Conservation (phyloP, 1,140 invertebrate genomes). For the Micrasema longulum region DNA sequence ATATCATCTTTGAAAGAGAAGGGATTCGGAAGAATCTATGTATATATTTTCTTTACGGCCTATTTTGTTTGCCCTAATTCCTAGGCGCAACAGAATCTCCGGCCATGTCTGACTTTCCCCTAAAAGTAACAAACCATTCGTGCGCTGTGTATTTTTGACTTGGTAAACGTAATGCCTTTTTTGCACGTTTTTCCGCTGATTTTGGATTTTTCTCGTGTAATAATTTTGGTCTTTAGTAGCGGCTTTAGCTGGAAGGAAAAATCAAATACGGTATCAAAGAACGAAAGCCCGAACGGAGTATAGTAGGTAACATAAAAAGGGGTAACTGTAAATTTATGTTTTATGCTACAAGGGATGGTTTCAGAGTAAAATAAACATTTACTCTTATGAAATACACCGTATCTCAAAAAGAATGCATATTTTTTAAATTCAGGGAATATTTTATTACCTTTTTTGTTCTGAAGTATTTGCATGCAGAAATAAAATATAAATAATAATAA, state of each 20-base stretch:
- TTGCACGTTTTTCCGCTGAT: no score
- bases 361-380: constrained; percentile 9
- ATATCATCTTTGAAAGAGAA: constrained; percentile 17
- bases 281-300: constrained; percentile 29
- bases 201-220: no score
- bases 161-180: no score
- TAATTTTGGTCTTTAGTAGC: constrained; percentile 13
- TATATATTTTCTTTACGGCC: constrained; percentile 24
- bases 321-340: constrained; percentile 20
- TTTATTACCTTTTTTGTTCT: no score
- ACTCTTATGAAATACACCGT: neutral
- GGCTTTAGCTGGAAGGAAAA: constrained; percentile 10
- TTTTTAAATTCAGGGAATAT: no score
- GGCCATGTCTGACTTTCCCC: no score
- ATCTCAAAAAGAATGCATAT: neutral
- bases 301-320: constrained; percentile 16
- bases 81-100: no score
- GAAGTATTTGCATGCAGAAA: no score
- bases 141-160: no score
- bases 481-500: no score
- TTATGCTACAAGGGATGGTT: neutral
- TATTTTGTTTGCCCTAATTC: neutral
- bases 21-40: neutral
- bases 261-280: constrained; percentile 33
- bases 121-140: no score